A percentile compares a stretch with the other conserved stretches of the same genome.
These are phyloP conservation scores for Drosophila guanche DNA, from an alignment of 1,140 invertebrate species.

Conservation along the genomic window DNA sequence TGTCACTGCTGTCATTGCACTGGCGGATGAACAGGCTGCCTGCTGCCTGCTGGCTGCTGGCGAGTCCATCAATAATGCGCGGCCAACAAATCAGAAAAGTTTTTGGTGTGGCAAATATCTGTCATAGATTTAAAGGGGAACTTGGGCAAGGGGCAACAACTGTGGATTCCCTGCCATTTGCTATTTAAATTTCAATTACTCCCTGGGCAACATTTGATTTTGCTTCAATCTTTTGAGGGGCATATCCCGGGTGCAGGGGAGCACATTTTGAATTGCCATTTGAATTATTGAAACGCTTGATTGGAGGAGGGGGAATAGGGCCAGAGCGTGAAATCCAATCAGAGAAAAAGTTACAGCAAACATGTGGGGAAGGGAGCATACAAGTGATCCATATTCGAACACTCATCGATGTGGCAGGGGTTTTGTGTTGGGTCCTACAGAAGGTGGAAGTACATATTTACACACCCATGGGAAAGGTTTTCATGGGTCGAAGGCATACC, in stretches of 20 bases:
- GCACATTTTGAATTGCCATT: slow-evolving; percentile 23
- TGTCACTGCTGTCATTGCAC: slow-evolving; percentile 20
- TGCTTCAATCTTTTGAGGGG: slow-evolving; percentile 16
- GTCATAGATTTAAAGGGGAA: background rate
- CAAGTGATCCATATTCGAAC: no score
- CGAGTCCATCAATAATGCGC: slow-evolving; percentile 44
- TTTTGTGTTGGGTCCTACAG: no score
- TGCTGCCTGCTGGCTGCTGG: background rate
- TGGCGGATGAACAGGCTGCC: slow-evolving; percentile 12
- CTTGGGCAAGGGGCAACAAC: background rate
- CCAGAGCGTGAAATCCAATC: slow-evolving; percentile 67
- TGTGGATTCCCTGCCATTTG: slow-evolving; percentile 53
- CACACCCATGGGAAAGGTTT: no score
- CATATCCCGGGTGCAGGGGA: no score
- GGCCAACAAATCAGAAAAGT: slow-evolving; percentile 52
- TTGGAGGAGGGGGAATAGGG: slow-evolving; percentile 33
- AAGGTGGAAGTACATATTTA: no score
- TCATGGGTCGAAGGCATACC: background rate
- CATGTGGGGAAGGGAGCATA: background rate
- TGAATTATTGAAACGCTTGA: slow-evolving; percentile 75
- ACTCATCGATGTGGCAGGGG: no score
- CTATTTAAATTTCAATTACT: slow-evolving; percentile 79
- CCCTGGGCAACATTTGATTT: slow-evolving; percentile 9
- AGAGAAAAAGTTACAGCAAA: slow-evolving; percentile 41
- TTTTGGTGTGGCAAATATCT: slow-evolving; percentile 14